Conservation (phyloP, 92 coral and sea anemone species). For the Blastomussa wellsi region DNA sequence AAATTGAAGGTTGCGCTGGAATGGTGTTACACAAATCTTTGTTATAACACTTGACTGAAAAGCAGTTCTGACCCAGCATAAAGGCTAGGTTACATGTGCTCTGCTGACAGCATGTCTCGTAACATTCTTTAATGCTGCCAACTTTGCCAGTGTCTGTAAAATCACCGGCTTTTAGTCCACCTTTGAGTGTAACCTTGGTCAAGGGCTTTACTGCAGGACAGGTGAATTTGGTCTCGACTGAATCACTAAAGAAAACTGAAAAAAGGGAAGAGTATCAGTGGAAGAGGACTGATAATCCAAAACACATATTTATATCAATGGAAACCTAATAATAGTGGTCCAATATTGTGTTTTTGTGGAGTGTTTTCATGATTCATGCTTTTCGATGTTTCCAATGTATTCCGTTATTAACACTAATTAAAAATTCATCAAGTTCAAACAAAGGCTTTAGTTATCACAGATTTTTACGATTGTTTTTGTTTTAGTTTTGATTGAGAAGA, state of each 20-base stretch:
- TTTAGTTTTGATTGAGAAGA: too few relatives aligned
- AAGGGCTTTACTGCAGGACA: slow-evolving; percentile 84
- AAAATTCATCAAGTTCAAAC: too few relatives aligned
- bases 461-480: too few relatives aligned
- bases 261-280: not conserved
- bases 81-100: slow-evolving; percentile 91
- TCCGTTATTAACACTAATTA: too few relatives aligned
- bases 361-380: too few relatives aligned
- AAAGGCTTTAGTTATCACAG: too few relatives aligned
- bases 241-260: slow-evolving; percentile 80
- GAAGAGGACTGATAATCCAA: too few relatives aligned
- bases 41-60: slow-evolving; percentile 90
- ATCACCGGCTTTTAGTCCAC: slow-evolving; percentile 98
- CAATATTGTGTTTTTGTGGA: too few relatives aligned
- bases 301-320: too few relatives aligned
- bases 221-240: slow-evolving; percentile 50
- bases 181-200: slow-evolving; percentile 93
- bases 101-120: slow-evolving; percentile 88
- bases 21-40: slow-evolving; percentile 88
- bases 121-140: slow-evolving; percentile 92
- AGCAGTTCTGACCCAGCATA: slow-evolving; percentile 98
- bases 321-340: too few relatives aligned
- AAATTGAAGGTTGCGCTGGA: slow-evolving; percentile 97
- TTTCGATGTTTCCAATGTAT: too few relatives aligned
- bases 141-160: slow-evolving; percentile 98